A percentile compares a stretch with the other conserved stretches of the same genome.
phyloP scores from a whole-genome alignment of 2,113 vertebrate genomes.

The Labeo rohita region DNA sequence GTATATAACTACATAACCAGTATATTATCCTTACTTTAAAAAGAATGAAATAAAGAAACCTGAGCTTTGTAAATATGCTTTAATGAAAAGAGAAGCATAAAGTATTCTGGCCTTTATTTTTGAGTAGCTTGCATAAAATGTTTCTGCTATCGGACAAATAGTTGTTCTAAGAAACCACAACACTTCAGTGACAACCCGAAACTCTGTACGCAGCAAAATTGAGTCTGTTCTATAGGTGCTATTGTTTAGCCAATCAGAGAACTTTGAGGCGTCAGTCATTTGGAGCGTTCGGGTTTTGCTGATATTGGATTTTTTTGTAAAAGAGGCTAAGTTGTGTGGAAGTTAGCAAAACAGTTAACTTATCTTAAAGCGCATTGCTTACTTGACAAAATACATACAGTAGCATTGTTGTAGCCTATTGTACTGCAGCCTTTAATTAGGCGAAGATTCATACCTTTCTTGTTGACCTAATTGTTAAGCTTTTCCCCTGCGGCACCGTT shows the following conservation, averaged over 20 bases:
- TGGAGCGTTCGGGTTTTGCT: neutral
- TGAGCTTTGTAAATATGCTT: too few relatives aligned
- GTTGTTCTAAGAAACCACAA: neutral
- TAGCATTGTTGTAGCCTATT: neutral
- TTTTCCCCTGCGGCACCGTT: conserved; percentile 11
- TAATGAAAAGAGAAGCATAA: too few relatives aligned
- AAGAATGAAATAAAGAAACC: too few relatives aligned
- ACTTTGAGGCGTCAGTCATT: neutral
- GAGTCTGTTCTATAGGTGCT: neutral
- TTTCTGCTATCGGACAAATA: neutral
- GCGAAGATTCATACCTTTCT: conserved; percentile 5
- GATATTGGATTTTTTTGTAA: neutral
- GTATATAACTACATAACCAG: neutral
- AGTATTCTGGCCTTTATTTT: too few relatives aligned
- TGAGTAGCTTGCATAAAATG: neutral
- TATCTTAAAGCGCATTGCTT: neutral
- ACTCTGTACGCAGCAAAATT: neutral
- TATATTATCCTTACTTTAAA: neutral
- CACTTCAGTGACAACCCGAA: neutral
- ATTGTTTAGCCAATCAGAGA: neutral
- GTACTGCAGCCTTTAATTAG: conserved; percentile 13
- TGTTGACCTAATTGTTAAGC: conserved; percentile 10
- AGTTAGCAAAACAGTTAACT: neutral
- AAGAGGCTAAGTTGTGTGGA: neutral
- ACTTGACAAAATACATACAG: conserved; percentile 2